Conservation (phyloP, 2,888 invertebrate species). For the Ormyrus rosae region DNA sequence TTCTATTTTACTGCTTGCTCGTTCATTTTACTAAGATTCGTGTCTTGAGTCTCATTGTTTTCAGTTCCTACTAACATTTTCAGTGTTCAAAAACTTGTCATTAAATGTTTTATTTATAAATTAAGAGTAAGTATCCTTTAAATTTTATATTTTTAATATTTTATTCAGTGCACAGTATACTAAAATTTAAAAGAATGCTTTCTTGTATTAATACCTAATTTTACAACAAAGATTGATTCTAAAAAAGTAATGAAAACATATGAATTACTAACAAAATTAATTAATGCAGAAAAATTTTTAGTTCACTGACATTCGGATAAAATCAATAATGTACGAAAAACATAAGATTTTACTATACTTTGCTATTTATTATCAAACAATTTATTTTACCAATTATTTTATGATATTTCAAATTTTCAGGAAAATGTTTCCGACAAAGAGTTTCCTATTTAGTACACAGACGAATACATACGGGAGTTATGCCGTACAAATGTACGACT, state of each 20-base stretch:
- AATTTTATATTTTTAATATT: too few species aligned
- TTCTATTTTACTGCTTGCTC: not conserved
- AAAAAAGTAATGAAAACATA: too few species aligned
- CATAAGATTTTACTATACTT: not conserved
- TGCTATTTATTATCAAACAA: not conserved
- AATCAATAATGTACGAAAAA: too few species aligned
- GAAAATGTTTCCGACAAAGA: conserved; percentile 90
- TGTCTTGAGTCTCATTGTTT: conserved; percentile 3
- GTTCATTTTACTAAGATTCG: conserved; percentile 15
- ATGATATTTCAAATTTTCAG: conserved; percentile 73
- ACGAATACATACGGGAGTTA: conserved; percentile 89
- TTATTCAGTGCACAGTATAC: too few species aligned
- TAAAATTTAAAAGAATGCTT: too few species aligned
- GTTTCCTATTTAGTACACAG: conserved; percentile 91
- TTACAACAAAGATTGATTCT: too few species aligned
- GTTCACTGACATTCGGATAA: too few species aligned
- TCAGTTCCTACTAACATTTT: conserved; percentile 62
- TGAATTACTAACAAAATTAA: too few species aligned
- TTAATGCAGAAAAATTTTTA: too few species aligned
- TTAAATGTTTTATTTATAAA: not conserved
- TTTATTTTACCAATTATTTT: not conserved
- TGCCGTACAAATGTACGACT: conserved; percentile 90
- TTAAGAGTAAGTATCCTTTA: too few species aligned
- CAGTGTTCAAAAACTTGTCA: conserved; percentile 24
- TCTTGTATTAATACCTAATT: too few species aligned